Evolutionary conservation across 2,113 vertebrate genomes (phyloP).

Genomic region (Struthidea cinerea): DNA sequence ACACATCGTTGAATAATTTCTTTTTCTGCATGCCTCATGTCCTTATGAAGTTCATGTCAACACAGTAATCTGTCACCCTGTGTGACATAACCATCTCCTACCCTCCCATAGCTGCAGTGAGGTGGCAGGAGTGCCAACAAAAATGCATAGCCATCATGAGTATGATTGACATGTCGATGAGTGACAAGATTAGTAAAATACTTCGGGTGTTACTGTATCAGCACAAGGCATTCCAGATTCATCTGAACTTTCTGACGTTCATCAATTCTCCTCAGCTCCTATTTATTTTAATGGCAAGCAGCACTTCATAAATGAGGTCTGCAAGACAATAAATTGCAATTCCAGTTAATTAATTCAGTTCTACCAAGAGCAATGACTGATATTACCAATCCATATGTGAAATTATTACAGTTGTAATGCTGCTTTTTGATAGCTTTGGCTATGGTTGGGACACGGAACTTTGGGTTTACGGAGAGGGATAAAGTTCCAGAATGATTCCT

Average conservation of each 20-base stretch:
- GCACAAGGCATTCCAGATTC: background rate
- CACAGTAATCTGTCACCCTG: background rate
- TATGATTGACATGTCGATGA: background rate
- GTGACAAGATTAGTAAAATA: background rate
- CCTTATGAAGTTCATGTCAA: background rate
- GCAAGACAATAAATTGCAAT: background rate
- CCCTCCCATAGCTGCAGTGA: background rate
- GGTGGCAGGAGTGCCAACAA: background rate
- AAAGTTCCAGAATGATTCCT: background rate
- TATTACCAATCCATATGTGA: background rate
- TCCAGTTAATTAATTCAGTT: background rate
- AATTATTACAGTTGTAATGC: background rate
- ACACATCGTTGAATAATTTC: background rate
- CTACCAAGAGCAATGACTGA: background rate
- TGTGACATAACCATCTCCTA: background rate
- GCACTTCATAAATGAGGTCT: background rate
- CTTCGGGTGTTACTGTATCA: background rate
- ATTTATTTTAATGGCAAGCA: background rate
- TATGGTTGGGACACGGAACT: accelerated
- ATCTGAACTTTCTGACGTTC: background rate
- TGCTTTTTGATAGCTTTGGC: background rate
- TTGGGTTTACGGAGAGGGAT: background rate
- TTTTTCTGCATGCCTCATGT: background rate
- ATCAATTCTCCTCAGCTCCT: background rate
- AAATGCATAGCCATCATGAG: background rate